Evolutionary conservation across 1,140 invertebrate genomes (phyloP), one percentile per base, ranked within the genome.

Genomic region (Drosophila varians): DNA sequence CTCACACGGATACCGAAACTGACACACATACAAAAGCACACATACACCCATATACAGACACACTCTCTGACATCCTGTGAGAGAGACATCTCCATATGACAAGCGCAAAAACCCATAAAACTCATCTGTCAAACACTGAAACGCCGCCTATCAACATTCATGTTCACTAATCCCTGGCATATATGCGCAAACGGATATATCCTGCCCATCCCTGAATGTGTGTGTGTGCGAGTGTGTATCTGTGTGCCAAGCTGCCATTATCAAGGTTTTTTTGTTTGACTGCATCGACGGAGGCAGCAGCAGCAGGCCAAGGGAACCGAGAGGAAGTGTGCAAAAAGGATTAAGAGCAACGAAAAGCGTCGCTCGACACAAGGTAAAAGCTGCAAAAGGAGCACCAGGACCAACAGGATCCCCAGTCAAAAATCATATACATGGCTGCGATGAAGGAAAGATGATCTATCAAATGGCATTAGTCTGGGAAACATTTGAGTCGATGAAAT

Each of bases 71-170:
- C 11, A 42, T 6, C 3, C 28, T 11, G 28, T 31, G 43, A 40
- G 36, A 51, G 55, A 55, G 62, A 51, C 55, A 58, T 52, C 66
- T 71, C 69, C 69, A 73, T 40, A 72, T 62, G 58, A 77, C 54
- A 69, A 73, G 77, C 72, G 56, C 65, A 76, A 80, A 74, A 76
- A 76, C 77, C 72, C 73, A 80, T 80, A 80, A 80, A 80, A 80
- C 77, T 80, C 77, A 80, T 80, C 77, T 80, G 77, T 80, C 77
- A 80, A 80, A 80, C 77, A 80, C 72, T 80, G 77, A 80, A 76
- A 80, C 71, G 77, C 66, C 56, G 77, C 77, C 77, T 80, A 80
- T 80, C 77, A 80, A 80, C 77, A 80, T 80, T 80, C 77, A 80
- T 80, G 77, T 80, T 80, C 77, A 80, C 77, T 80, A 80, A 80